These are phyloP conservation scores for Pseudobourletiella spinata DNA, from an alignment of 1,140 invertebrate species.

Conservation along the genomic window DNA sequence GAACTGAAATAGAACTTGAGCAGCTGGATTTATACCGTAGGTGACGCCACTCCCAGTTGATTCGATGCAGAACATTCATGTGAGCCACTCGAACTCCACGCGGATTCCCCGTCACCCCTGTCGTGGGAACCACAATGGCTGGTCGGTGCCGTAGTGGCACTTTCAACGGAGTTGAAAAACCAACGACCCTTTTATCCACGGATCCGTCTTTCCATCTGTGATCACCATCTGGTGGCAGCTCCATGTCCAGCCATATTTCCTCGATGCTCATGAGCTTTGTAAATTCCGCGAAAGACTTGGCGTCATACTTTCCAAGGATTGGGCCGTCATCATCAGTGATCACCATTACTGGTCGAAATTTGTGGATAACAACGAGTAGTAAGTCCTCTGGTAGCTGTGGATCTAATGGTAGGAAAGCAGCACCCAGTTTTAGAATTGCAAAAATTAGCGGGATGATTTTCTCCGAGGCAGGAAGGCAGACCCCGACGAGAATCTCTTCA, in stretches of 20 bases:
- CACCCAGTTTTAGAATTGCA: slow-evolving; percentile 63
- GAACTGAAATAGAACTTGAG: not conserved
- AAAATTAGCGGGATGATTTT: slow-evolving; percentile 10
- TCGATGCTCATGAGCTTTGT: slow-evolving; percentile 8
- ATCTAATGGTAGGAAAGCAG: slow-evolving; percentile 71
- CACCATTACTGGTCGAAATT: slow-evolving; percentile 5
- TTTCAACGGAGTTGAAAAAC: not conserved
- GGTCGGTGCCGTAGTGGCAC: slow-evolving; percentile 28
- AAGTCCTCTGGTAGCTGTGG: slow-evolving; percentile 61
- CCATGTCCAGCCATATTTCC: slow-evolving; percentile 14
- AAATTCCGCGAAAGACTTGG: not conserved
- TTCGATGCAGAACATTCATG: slow-evolving; percentile 60
- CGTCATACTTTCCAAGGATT: slow-evolving; percentile 36
- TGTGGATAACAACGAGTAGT: slow-evolving; percentile 40
- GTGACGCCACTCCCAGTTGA: slow-evolving; percentile 69
- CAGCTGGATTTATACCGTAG: slow-evolving; percentile 46
- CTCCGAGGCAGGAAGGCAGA: slow-evolving; percentile 8
- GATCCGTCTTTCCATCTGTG: not conserved
- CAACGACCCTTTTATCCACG: not conserved
- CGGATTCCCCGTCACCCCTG: slow-evolving; percentile 49
- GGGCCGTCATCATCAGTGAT: slow-evolving; percentile 18
- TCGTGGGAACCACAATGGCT: slow-evolving; percentile 80
- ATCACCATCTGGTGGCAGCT: not conserved
- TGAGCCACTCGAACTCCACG: slow-evolving; percentile 62
- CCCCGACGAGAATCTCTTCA: slow-evolving; percentile 9